Evolutionary conservation across 2,113 vertebrate genomes (phyloP).

Genomic region (Tylochromis polylepis): DNA sequence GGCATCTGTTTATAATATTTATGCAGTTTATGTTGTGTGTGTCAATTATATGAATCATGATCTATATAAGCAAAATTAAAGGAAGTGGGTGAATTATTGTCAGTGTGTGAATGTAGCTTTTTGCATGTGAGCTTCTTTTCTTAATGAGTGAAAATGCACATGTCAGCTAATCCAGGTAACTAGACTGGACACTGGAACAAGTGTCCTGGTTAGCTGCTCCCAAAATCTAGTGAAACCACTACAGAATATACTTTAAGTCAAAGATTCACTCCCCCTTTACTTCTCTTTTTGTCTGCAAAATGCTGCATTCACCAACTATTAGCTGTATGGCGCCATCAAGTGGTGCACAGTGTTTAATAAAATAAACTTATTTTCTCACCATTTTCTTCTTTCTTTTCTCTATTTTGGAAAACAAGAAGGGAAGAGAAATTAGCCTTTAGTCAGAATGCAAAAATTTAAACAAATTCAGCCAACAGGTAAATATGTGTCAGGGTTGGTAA

Average conservation of each 20-base stretch:
- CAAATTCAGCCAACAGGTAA: neutral
- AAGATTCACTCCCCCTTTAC: neutral
- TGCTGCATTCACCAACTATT: neutral
- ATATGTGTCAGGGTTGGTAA: neutral
- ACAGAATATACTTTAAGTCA: neutral
- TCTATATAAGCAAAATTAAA: neutral
- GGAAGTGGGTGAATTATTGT: neutral
- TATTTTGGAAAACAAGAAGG: neutral
- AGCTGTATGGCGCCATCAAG: neutral
- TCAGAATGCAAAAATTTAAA: neutral
- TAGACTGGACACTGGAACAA: neutral
- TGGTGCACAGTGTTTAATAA: neutral
- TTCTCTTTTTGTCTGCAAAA: neutral
- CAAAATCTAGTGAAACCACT: neutral
- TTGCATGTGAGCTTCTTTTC: neutral
- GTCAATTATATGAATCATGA: neutral
- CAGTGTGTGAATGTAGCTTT: neutral
- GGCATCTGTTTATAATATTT: neutral
- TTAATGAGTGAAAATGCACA: neutral
- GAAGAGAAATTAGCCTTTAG: accelerated
- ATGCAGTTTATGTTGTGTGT: neutral
- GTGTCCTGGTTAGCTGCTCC: neutral
- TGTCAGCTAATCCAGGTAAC: neutral
- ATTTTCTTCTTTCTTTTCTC: neutral
- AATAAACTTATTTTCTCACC: neutral